Evolutionary conservation across 1,140 invertebrate species (phyloP).

Genomic region (Pseudomyrmex cubaensis): DNA sequence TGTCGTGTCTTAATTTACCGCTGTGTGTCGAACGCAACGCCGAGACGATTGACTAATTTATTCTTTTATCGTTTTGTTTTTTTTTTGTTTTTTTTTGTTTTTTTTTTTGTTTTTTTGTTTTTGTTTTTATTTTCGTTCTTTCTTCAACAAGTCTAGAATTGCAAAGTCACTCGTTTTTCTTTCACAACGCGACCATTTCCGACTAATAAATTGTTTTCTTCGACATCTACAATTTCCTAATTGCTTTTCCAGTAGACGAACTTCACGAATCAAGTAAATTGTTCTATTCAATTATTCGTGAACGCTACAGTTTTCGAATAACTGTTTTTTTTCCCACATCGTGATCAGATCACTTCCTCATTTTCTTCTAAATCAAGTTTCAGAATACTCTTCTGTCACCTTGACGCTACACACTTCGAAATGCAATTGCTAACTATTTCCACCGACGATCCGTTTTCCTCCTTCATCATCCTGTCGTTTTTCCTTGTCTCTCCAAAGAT

Average conservation of each 20-base stretch:
- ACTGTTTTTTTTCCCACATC: background rate
- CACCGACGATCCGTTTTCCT: background rate
- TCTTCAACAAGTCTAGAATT: background rate
- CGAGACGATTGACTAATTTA: background rate
- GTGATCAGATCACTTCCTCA: background rate
- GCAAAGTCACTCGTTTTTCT: background rate
- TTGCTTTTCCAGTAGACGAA: constrained; percentile 8
- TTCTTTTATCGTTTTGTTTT: background rate
- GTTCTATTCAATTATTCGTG: constrained; percentile 14
- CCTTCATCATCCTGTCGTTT: constrained; percentile 12
- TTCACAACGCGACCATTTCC: background rate
- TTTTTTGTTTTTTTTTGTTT: background rate
- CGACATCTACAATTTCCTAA: constrained; percentile 16
- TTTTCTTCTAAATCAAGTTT: background rate
- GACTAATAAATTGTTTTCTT: constrained; percentile 7
- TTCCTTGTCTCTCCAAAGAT: constrained; percentile 47
- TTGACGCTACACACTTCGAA: background rate
- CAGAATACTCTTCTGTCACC: background rate
- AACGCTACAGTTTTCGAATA: constrained; percentile 13
- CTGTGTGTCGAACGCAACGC: constrained; percentile 4
- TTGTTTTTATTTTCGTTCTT: background rate
- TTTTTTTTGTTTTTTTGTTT: background rate
- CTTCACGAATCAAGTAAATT: constrained; percentile 14
- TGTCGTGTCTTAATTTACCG: constrained; percentile 12
- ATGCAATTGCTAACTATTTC: constrained; percentile 8